phyloP scores from a whole-genome alignment of 2,888 invertebrate species.

The Drosophila pseudotalamancana region DNA sequence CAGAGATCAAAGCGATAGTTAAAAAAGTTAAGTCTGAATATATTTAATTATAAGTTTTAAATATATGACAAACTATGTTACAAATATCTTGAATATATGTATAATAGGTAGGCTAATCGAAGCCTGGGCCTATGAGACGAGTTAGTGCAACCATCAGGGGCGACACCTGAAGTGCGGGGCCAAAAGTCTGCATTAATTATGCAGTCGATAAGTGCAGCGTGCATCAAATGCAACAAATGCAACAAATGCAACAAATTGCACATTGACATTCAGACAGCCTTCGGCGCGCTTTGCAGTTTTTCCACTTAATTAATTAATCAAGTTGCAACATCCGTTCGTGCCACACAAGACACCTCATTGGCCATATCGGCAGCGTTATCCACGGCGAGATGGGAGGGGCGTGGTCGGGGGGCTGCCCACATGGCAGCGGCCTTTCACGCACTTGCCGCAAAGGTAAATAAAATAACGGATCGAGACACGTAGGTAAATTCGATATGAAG shows the following conservation, averaged over 20 bases:
- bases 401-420: constrained; percentile 39
- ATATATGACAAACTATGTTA: too few relatives aligned
- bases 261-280: constrained; percentile 78
- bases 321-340: constrained; percentile 71
- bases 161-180: background rate
- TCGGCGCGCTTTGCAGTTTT: constrained; percentile 63
- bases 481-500: constrained; percentile 70
- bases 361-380: background rate
- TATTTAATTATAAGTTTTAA: too few relatives aligned
- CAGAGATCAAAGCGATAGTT: too few relatives aligned
- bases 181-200: constrained; percentile 2
- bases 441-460: constrained; percentile 44
- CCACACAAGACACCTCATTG: constrained; percentile 49
- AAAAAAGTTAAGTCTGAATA: too few relatives aligned
- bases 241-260: constrained; percentile 69
- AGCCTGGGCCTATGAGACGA: too few relatives aligned
- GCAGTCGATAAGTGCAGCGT: constrained; percentile 41
- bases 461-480: constrained; percentile 36
- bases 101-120: background rate
- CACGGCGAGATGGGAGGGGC: background rate
- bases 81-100: background rate
- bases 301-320: constrained; percentile 76
- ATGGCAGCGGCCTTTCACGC: constrained; percentile 62
- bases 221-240: constrained; percentile 53
- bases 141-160: constrained; percentile 2